These are phyloP conservation scores for Chrysolina oricalcia DNA, from an alignment of 2,888 invertebrate genomes.

Conservation along the genomic window DNA sequence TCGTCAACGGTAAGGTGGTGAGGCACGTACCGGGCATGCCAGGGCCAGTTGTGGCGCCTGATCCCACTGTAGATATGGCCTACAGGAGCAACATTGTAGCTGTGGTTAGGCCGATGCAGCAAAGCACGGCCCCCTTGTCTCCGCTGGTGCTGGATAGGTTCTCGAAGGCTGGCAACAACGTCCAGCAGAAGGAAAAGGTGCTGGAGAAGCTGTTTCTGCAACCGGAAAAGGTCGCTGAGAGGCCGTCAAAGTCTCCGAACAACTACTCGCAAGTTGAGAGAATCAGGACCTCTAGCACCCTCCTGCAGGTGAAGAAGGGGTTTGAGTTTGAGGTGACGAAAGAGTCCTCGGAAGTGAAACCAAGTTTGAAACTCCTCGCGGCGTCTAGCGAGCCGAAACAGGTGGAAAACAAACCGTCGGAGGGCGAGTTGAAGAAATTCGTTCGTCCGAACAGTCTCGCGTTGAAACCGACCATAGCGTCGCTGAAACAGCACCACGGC, in stretches of 20 bases:
- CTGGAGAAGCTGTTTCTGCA: constrained; percentile 32
- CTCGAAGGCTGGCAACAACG: neutral
- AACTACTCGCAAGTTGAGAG: neutral
- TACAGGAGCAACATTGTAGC: constrained; percentile 55
- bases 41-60: constrained; percentile 78
- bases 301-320: constrained; percentile 33
- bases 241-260: constrained; percentile 29
- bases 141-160: constrained; percentile 33
- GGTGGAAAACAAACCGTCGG: constrained; percentile 37
- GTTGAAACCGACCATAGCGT: constrained; percentile 87
- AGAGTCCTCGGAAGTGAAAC: constrained; percentile 33
- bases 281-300: constrained; percentile 10
- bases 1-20: constrained; percentile 82
- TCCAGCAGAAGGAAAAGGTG: neutral
- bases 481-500: constrained; percentile 87
- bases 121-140: constrained; percentile 45
- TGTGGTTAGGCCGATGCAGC: constrained; percentile 46
- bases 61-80: constrained; percentile 56
- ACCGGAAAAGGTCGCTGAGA: constrained; percentile 40
- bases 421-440: constrained; percentile 77
- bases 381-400: constrained; percentile 26
- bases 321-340: constrained; percentile 25
- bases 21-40: constrained; percentile 92
- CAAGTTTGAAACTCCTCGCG: constrained; percentile 2
- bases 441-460: constrained; percentile 88